These are phyloP conservation scores for Thalassophryne amazonica DNA, from an alignment of 2,797 vertebrate genomes.

Conservation along the genomic window DNA sequence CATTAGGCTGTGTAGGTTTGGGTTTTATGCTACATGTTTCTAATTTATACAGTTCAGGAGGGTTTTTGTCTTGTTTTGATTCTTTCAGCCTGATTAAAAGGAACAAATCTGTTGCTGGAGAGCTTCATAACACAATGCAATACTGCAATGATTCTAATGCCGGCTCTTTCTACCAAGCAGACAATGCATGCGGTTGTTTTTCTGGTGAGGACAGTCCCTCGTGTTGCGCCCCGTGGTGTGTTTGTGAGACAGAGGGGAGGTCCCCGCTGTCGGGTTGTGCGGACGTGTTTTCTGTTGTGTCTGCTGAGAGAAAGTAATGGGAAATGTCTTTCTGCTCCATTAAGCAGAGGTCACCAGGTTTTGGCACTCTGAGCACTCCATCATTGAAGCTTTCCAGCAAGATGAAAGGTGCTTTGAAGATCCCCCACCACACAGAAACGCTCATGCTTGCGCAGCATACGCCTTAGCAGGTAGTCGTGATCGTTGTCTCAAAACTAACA, in stretches of 20 bases:
- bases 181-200: too few species aligned
- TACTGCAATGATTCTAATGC: too few species aligned
- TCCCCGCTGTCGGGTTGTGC: constrained; percentile 4
- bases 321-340: constrained; percentile 68
- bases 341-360: constrained; percentile 66
- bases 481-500: not conserved
- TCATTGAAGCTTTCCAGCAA: constrained; percentile 55
- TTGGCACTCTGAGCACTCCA: constrained; percentile 53
- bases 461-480: not conserved
- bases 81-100: too few species aligned
- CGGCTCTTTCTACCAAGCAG: too few species aligned
- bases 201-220: too few species aligned
- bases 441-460: constrained; percentile 1
- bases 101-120: too few species aligned
- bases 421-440: constrained; percentile 24
- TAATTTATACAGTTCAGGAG: too few species aligned
- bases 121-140: too few species aligned
- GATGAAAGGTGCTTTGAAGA: constrained; percentile 69
- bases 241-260: not conserved
- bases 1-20: too few species aligned
- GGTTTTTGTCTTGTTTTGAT: too few species aligned
- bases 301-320: constrained; percentile 43
- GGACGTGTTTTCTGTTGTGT: constrained; percentile 50
- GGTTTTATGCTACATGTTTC: too few species aligned
- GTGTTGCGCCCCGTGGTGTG: not conserved